Base-by-base conservation (phyloP, 2,797 vertebrate genomes). In the Capromys pilorides region DNA sequence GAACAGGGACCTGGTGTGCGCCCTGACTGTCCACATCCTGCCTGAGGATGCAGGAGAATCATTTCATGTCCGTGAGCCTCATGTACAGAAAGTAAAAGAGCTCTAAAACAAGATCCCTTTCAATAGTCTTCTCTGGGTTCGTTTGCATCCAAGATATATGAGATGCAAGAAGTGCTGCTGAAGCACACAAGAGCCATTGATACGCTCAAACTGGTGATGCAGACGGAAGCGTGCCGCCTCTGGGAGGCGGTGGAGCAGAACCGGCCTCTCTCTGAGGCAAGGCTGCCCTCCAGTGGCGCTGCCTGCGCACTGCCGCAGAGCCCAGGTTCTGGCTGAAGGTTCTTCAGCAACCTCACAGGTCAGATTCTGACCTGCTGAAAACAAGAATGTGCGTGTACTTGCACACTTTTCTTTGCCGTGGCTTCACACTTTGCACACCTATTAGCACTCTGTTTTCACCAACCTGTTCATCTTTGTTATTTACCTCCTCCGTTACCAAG, bases 251-350 rank as follows among this genome's bases (percentile, higher is more conserved):
- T 3, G 61, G 31, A 75, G 33, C 79, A 14, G 6, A 77, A 24
- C 33, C 28, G 19, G 39, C 49, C 24, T 45, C 84, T 96, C 41
- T 59, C 91, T 21, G 84, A 73, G 89, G 81, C 97, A 94, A 96
- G 96, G 85, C 95, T 97, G 96, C 97, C 96, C 97, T 81, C 97
- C 0, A 83, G 96, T 95, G 97, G 96, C 33, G 4, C 86, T 51
- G 64, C 0, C 45, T 85, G 54, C 3, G 6, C 82, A 94, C 66
- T 10, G 54, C 96, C 97, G 73, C 91, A 54, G 28, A 82, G 59
- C 57, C 54, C 22, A 36, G 36, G 6, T 33, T 21, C 45, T 11
- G 2, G 1, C 45, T 4, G 0, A 59, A 59, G 5, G 9, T 19
- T 62, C 31, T 67, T 89, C 78, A 54, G 39, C 14, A 54, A 31